Conservation (phyloP, 1,140 invertebrate genomes). For the Caenorhabditis elegans region DNA sequence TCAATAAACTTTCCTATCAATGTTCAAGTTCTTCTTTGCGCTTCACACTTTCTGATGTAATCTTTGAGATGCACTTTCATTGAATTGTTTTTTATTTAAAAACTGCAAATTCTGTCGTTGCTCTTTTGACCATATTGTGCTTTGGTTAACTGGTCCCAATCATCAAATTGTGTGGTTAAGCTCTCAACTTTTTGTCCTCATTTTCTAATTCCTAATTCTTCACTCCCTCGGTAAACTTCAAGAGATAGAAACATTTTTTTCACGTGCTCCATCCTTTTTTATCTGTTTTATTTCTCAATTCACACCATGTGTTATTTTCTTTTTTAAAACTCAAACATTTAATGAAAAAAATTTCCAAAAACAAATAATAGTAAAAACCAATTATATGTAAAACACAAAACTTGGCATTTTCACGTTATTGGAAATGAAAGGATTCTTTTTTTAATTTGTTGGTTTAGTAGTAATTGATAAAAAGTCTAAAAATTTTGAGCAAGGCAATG, state of each 20-base stretch:
- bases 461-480: no score
- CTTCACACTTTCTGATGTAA: not conserved
- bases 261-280: not conserved
- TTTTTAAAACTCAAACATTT: not conserved
- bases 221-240: not conserved
- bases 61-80: not conserved
- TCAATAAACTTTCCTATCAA: slow-evolving; percentile 18
- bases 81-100: not conserved
- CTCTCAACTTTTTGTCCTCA: no score
- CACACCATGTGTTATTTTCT: not conserved
- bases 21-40: not conserved
- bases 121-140: not conserved
- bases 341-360: no score
- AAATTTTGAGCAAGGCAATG: no score
- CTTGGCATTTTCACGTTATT: no score
- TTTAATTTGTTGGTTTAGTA: no score
- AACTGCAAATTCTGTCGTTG: no score
- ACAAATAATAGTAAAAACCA: slow-evolving; percentile 9
- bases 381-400: slow-evolving; percentile 5
- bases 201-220: not conserved
- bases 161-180: no score
- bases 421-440: no score
- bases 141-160: not conserved
- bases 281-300: not conserved
- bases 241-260: slow-evolving; percentile 17